Evolutionary conservation across 2,888 invertebrate genomes (phyloP).

Genomic region (Drosophila formosana): DNA sequence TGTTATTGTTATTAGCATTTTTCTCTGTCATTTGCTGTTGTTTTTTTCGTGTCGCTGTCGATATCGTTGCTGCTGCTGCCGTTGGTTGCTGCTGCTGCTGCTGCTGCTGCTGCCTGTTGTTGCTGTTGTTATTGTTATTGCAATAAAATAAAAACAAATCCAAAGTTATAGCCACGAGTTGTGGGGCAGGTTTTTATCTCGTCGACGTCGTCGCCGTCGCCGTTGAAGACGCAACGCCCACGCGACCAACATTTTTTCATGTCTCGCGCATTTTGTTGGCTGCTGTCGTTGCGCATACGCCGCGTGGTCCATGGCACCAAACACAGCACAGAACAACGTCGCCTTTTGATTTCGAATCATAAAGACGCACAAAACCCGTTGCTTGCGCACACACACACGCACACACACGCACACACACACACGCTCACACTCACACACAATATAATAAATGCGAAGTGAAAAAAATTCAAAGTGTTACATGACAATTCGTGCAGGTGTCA

Average conservation of each 20-base stretch:
- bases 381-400: constrained; percentile 17
- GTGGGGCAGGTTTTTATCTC: constrained; percentile 71
- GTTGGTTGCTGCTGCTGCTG: constrained; percentile 38
- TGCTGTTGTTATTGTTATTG: constrained; percentile 50
- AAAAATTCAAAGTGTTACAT: constrained; percentile 75
- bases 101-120: constrained; percentile 35
- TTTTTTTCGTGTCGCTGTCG: constrained; percentile 34
- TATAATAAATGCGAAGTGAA: constrained; percentile 36
- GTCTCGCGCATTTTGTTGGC: constrained; percentile 54
- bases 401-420: constrained; percentile 25
- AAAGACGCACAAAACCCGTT: constrained; percentile 64
- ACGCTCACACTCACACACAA: constrained; percentile 7
- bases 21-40: constrained; percentile 72
- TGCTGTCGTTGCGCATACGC: constrained; percentile 73
- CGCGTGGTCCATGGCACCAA: constrained; percentile 63
- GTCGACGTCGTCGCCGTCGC: constrained; percentile 26
- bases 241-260: constrained; percentile 80
- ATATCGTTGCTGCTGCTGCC: constrained; percentile 16
- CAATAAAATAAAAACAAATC: constrained; percentile 74
- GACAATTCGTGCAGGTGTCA: constrained; percentile 81
- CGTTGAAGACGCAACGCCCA: constrained; percentile 76
- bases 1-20: constrained; percentile 77
- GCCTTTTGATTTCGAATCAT: constrained; percentile 60
- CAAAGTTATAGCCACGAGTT: constrained; percentile 77
- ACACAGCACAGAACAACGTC: constrained; percentile 13